A percentile compares a stretch with the other conserved stretches of the same genome.
Evolutionary conservation across 2,797 vertebrate genomes (phyloP).

Genomic region (Pseudopleuronectes americanus): DNA sequence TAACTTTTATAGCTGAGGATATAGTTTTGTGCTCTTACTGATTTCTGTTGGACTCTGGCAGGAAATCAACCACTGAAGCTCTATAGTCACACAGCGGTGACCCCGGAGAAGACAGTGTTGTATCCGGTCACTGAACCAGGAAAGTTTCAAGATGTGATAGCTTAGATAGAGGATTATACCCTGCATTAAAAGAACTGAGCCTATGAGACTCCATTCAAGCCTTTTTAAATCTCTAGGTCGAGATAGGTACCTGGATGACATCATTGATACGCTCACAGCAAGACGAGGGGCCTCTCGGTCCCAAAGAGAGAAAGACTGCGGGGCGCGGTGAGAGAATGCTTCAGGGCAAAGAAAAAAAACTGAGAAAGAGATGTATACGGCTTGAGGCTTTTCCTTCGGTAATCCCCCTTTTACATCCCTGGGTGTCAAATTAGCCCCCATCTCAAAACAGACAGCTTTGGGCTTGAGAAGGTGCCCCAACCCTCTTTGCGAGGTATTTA

Average conservation of each 20-base stretch:
- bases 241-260: slow-evolving; percentile 70
- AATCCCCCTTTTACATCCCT: slow-evolving; percentile 65
- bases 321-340: slow-evolving; percentile 33
- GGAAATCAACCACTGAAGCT: slow-evolving; percentile 18
- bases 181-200: slow-evolving; percentile 25
- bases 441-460: slow-evolving; percentile 59
- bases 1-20: slow-evolving; percentile 5
- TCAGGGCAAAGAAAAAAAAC: slow-evolving; percentile 48
- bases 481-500: slow-evolving; percentile 62
- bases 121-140: slow-evolving; percentile 37
- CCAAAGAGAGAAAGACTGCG: slow-evolving; percentile 40
- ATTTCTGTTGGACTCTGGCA: slow-evolving; percentile 29
- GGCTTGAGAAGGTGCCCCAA: slow-evolving; percentile 62
- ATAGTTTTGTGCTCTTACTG: slow-evolving; percentile 3
- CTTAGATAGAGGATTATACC: slow-evolving; percentile 47
- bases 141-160: slow-evolving; percentile 51
- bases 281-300: slow-evolving; percentile 51
- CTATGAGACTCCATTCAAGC: slow-evolving; percentile 41
- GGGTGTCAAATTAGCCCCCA: slow-evolving; percentile 65
- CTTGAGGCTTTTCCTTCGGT: slow-evolving; percentile 57
- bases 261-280: slow-evolving; percentile 56
- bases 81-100: slow-evolving; percentile 31
- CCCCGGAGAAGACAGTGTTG: slow-evolving; percentile 28
- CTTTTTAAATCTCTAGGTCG: slow-evolving; percentile 49
- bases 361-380: slow-evolving; percentile 61